phyloP scores from a whole-genome alignment of 2,888 invertebrate species.

The Clusia tigrina region DNA sequence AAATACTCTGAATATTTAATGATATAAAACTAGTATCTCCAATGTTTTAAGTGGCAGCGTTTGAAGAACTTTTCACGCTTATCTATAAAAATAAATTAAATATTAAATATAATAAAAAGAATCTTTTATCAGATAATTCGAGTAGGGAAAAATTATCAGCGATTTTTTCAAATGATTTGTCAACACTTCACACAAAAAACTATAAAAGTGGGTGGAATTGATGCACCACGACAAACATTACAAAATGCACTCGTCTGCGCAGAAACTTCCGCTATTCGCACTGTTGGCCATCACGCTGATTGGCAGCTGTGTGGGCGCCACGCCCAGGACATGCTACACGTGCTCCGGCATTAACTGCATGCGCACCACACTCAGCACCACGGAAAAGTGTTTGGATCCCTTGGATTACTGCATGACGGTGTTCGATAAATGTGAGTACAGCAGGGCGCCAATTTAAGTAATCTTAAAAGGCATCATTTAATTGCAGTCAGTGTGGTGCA shows the following conservation, averaged over 20 bases:
- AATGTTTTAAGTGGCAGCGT: too few relatives aligned
- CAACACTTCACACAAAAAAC: background rate
- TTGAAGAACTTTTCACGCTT: too few relatives aligned
- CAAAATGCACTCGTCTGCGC: conserved; percentile 4
- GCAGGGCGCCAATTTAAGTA: background rate
- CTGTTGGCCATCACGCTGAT: background rate
- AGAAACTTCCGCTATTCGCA: conserved; percentile 6
- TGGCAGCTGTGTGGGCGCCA: conserved; percentile 37
- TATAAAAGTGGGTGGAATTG: conserved; percentile 1
- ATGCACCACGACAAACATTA: background rate
- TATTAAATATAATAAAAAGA: too few relatives aligned
- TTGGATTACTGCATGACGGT: conserved; percentile 59
- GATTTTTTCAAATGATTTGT: background rate
- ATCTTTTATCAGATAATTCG: too few relatives aligned
- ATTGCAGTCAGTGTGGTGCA: conserved; percentile 46
- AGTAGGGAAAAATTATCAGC: background rate
- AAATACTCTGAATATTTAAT: too few relatives aligned
- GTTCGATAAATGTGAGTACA: conserved; percentile 50
- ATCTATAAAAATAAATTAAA: too few relatives aligned
- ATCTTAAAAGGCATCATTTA: background rate
- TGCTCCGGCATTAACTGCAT: conserved; percentile 57
- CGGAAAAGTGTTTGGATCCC: conserved; percentile 48
- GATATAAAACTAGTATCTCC: too few relatives aligned
- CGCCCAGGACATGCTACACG: conserved; percentile 47
- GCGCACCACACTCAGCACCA: conserved; percentile 41